phyloP scores from a whole-genome alignment of 2,797 vertebrate genomes.

The Thripadectes ignobilis region DNA sequence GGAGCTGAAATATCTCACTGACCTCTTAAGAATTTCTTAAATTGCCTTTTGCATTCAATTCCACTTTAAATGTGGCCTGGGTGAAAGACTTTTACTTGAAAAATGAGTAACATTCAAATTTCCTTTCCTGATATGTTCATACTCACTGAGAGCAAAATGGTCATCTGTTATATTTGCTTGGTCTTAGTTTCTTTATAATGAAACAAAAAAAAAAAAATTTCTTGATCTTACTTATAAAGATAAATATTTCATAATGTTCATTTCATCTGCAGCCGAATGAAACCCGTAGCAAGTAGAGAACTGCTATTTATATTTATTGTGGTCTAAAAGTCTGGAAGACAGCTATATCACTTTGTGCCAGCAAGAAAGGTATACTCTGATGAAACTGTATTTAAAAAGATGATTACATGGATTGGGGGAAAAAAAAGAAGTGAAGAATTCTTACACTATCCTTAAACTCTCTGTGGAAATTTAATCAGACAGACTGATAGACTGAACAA shows the following conservation, averaged over 20 bases:
- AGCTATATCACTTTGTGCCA: not conserved
- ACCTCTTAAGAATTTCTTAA: not conserved
- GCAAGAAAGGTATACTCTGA: not conserved
- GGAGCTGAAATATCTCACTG: not conserved
- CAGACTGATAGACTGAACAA: not conserved
- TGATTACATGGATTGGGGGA: not conserved
- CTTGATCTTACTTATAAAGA: conserved; percentile 36
- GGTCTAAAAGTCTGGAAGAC: not conserved
- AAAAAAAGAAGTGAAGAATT: not conserved
- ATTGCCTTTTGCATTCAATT: not conserved
- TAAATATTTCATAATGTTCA: not conserved
- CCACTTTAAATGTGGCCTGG: not conserved
- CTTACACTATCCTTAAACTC: not conserved
- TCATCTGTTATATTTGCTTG: not conserved
- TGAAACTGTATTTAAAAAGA: not conserved
- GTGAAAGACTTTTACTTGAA: not conserved
- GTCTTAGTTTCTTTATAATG: not conserved
- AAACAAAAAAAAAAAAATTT: not conserved
- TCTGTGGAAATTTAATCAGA: not conserved
- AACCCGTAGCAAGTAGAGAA: not conserved
- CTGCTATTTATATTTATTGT: not conserved
- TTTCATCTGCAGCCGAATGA: not conserved
- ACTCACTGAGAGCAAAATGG: not conserved
- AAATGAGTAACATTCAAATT: not conserved
- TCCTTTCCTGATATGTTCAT: not conserved